Conservation (phyloP, 2,113 vertebrate genomes). For the western clawed frog (Xenopus tropicalis) region DNA sequence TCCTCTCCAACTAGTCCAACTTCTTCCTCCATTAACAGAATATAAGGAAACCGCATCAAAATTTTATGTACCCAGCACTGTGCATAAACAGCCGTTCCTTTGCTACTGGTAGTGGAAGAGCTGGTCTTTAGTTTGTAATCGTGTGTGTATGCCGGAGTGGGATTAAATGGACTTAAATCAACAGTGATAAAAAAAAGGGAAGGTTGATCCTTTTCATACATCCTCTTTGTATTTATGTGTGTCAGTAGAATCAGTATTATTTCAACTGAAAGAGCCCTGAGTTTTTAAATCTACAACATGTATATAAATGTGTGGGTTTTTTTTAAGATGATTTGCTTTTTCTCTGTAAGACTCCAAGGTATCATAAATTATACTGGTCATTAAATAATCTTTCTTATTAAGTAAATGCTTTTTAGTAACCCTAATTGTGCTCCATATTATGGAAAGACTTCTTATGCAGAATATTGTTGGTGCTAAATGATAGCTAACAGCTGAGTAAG, state of each 20-base stretch:
- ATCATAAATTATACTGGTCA: too few species aligned
- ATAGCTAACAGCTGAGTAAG: too few species aligned
- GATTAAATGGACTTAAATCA: slow-evolving; percentile 44
- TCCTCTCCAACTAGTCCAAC: background rate
- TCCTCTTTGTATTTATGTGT: slow-evolving; percentile 23
- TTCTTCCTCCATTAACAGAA: slow-evolving; percentile 10
- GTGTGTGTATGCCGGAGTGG: slow-evolving; percentile 32
- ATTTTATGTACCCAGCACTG: slow-evolving; percentile 17
- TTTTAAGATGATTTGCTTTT: too few species aligned
- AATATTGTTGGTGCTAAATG: too few species aligned
- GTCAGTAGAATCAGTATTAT: slow-evolving; percentile 25
- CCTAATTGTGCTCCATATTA: too few species aligned
- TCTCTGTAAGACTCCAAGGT: too few species aligned
- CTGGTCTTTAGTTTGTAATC: slow-evolving; percentile 42
- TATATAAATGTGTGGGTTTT: too few species aligned
- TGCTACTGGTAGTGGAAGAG: slow-evolving; percentile 15
- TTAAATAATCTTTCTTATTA: too few species aligned
- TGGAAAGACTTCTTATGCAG: too few species aligned
- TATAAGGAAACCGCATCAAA: slow-evolving; percentile 19
- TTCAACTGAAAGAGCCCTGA: background rate
- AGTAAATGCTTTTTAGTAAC: too few species aligned
- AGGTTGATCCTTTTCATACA: slow-evolving; percentile 37
- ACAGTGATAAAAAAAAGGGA: slow-evolving; percentile 37
- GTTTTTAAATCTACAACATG: too few species aligned
- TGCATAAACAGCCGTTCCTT: slow-evolving; percentile 16